Conservation (phyloP, 2,797 vertebrate genomes). For the Australoheros facetus region DNA sequence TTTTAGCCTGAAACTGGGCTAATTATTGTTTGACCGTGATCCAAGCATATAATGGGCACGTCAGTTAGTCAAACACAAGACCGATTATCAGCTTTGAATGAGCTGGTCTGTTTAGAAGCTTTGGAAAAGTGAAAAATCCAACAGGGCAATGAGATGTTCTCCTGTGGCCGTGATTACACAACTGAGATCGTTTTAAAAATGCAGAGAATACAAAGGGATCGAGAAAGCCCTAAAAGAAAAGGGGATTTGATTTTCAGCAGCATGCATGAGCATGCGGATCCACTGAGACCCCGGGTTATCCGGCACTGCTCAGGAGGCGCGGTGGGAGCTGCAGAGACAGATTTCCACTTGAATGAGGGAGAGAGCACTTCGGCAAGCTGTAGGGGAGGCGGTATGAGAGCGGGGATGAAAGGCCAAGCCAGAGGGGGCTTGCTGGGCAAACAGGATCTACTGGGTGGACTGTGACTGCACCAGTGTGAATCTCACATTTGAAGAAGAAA, state of each 20-base stretch:
- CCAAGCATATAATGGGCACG: not conserved
- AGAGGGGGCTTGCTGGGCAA: not conserved
- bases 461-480: not conserved
- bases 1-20: not conserved
- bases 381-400: not conserved
- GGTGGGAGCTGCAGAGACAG: not conserved
- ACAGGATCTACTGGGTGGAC: not conserved
- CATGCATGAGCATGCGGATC: not conserved
- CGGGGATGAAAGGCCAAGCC: not conserved
- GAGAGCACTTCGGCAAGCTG: not conserved
- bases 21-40: not conserved
- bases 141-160: not conserved
- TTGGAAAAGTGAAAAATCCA: not conserved
- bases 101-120: not conserved
- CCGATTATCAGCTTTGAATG: not conserved
- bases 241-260: not conserved
- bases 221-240: not conserved
- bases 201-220: not conserved
- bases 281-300: not conserved
- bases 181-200: not conserved
- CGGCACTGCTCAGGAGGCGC: not conserved
- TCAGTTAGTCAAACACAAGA: not conserved
- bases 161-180: not conserved
- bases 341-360: not conserved
- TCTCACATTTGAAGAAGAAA: not conserved